Conservation (phyloP, 1,140 invertebrate genomes). For the Argopecten irradians region DNA sequence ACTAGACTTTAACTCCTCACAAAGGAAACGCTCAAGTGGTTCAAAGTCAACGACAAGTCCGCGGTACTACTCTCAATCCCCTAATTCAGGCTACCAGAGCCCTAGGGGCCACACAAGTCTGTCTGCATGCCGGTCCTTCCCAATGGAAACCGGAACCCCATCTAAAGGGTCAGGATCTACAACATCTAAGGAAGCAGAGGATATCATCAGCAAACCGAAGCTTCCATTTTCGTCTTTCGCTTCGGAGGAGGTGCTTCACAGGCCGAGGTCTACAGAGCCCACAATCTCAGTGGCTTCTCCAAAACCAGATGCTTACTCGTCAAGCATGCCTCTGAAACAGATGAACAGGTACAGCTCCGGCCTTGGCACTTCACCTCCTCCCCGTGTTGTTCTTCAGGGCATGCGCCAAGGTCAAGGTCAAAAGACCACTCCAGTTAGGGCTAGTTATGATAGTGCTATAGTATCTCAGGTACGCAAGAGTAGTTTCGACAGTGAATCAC, state of each 20-base stretch:
- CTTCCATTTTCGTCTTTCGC: conserved; percentile 37
- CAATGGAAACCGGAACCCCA: conserved; percentile 28
- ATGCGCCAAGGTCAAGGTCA: conserved; percentile 30
- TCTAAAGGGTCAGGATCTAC: conserved; percentile 36
- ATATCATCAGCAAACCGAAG: conserved; percentile 40
- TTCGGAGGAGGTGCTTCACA: conserved; percentile 26
- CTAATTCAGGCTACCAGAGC: conserved; percentile 50
- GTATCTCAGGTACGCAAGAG: conserved; percentile 47
- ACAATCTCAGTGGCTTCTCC: neutral
- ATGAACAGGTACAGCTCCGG: conserved; percentile 38
- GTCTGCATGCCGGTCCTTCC: conserved; percentile 44
- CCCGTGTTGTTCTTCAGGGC: conserved; percentile 54
- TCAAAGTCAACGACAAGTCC: conserved; percentile 51
- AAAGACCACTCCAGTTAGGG: conserved; percentile 51
- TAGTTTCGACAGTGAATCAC: conserved; percentile 34
- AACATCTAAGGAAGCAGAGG: conserved; percentile 55
- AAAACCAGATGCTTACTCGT: conserved; percentile 18
- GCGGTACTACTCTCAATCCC: conserved; percentile 57
- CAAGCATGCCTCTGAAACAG: conserved; percentile 39
- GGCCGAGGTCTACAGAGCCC: conserved; percentile 32
- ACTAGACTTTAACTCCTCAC: conserved; percentile 48
- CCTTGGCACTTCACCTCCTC: conserved; percentile 58
- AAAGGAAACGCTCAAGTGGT: conserved; percentile 28
- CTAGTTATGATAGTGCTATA: conserved; percentile 56
- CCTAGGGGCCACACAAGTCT: conserved; percentile 31